These are phyloP conservation scores for Chaetura pelagica DNA, from an alignment of 2,113 vertebrate species.

Conservation along the genomic window DNA sequence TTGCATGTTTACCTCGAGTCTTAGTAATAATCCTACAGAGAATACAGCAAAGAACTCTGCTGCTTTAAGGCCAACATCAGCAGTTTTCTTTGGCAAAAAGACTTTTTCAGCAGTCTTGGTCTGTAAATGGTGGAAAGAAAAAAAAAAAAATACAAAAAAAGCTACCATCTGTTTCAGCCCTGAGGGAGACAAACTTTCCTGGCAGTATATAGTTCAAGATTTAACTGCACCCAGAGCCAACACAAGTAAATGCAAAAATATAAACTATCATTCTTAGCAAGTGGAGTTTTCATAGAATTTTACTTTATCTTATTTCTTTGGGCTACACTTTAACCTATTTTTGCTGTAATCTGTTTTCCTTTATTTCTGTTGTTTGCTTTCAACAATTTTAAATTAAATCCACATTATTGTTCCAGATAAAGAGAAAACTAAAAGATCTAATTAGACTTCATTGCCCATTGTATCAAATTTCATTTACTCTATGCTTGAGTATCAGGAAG, in stretches of 20 bases:
- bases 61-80: slow-evolving; percentile 1
- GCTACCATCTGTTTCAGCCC: slow-evolving; percentile 45
- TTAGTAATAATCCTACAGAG: background rate
- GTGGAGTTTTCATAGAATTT: background rate
- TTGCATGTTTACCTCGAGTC: background rate
- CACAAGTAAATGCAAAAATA: background rate
- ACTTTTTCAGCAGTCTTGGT: background rate
- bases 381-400: slow-evolving; percentile 27
- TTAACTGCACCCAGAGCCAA: slow-evolving; percentile 18
- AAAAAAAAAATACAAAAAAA: background rate
- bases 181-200: slow-evolving; percentile 7
- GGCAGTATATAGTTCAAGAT: background rate
- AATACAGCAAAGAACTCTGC: background rate
- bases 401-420: background rate
- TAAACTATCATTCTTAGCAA: background rate
- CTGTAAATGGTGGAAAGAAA: background rate
- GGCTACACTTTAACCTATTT: background rate
- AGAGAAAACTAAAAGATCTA: background rate
- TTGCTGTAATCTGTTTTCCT: background rate
- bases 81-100: slow-evolving; percentile 11
- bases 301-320: background rate
- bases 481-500: background rate
- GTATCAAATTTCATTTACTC: slow-evolving; percentile 14
- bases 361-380: background rate
- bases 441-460: background rate